Evolutionary conservation across 2,888 invertebrate species (phyloP).

Genomic region (Nomada ferruginata): DNA sequence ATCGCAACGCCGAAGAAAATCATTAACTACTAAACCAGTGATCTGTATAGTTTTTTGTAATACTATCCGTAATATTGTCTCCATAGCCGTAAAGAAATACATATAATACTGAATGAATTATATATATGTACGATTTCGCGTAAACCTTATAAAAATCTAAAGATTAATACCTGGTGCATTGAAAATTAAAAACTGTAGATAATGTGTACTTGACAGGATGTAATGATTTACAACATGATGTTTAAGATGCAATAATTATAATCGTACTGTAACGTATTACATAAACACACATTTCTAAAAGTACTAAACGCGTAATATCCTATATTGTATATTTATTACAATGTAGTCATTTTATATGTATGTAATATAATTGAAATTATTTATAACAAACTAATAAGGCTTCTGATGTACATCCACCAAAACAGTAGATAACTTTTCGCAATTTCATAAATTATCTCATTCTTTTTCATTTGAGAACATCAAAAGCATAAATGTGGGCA

Average conservation of each 20-base stretch:
- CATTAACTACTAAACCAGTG: conserved; percentile 30
- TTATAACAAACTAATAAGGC: conserved; percentile 62
- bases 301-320: conserved; percentile 55
- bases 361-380: conserved; percentile 64
- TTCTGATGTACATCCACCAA: conserved; percentile 57
- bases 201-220: conserved; percentile 58
- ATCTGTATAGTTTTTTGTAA: conserved; percentile 62
- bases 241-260: conserved; percentile 63
- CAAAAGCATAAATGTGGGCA: not conserved
- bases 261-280: conserved; percentile 54
- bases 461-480: not conserved
- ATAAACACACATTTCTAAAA: conserved; percentile 52
- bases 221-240: conserved; percentile 46
- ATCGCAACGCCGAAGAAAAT: conserved; percentile 43
- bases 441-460: conserved; percentile 18
- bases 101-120: conserved; percentile 33
- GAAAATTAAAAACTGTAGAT: conserved; percentile 47
- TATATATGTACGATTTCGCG: conserved; percentile 28
- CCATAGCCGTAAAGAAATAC: conserved; percentile 22
- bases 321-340: conserved; percentile 66
- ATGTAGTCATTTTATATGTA: conserved; percentile 66
- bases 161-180: conserved; percentile 28
- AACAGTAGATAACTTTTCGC: conserved; percentile 20
- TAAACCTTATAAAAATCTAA: conserved; percentile 26
- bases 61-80: conserved; percentile 21